These are phyloP conservation scores for Amblyopsis rosae DNA, from an alignment of 2,113 vertebrate genomes.

Conservation along the genomic window DNA sequence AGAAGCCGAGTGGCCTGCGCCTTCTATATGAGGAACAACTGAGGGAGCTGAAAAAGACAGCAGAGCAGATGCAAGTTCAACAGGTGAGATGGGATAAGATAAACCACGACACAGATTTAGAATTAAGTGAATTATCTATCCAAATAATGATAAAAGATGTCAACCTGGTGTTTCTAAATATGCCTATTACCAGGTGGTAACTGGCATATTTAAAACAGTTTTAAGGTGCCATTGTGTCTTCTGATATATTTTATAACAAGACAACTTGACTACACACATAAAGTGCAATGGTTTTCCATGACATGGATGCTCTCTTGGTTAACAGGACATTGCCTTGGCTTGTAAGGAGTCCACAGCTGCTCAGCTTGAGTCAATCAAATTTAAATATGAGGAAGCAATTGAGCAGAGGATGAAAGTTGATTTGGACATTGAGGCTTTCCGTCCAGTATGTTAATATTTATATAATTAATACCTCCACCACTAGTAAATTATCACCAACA, in stretches of 20 bases:
- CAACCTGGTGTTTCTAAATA: conserved; percentile 70
- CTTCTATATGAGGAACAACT: conserved; percentile 74
- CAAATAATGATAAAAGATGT: conserved; percentile 55
- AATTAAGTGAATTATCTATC: conserved; percentile 18
- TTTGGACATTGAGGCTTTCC: conserved; percentile 75
- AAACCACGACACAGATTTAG: neutral
- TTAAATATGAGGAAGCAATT: conserved; percentile 75
- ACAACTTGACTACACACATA: conserved; percentile 34
- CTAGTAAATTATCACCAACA: neutral
- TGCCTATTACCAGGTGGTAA: conserved; percentile 63
- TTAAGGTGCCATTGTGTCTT: conserved; percentile 53
- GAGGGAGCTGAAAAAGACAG: conserved; percentile 67
- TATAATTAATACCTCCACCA: neutral
- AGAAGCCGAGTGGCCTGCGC: conserved; percentile 64
- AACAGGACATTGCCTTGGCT: conserved; percentile 75
- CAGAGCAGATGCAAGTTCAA: conserved; percentile 71
- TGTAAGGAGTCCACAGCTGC: conserved; percentile 67
- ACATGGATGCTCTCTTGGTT: conserved; percentile 44
- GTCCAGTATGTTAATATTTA: conserved; percentile 65
- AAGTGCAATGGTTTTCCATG: conserved; percentile 7
- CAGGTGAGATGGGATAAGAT: conserved; percentile 52
- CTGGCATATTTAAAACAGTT: conserved; percentile 31
- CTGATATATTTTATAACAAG: conserved; percentile 45
- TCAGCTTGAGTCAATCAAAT: conserved; percentile 71
- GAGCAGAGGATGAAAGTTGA: conserved; percentile 77